These are phyloP conservation scores for Colistium nudipinnis DNA, from an alignment of 2,113 vertebrate species.

Conservation along the genomic window DNA sequence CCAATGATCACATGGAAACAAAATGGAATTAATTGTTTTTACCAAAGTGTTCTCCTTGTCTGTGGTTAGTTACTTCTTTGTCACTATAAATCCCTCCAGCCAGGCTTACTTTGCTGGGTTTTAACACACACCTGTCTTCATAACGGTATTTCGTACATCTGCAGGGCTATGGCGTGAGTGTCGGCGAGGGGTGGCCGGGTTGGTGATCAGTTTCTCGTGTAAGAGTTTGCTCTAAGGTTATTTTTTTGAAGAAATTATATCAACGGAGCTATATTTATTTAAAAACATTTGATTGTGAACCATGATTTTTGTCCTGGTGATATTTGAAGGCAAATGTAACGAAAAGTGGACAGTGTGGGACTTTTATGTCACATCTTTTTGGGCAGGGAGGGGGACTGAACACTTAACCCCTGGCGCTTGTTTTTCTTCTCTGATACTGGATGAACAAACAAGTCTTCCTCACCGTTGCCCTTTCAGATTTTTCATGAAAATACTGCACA, in stretches of 20 bases:
- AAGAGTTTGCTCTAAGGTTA: slow-evolving; percentile 38
- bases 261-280: slow-evolving; percentile 75
- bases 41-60: slow-evolving; percentile 40
- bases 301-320: slow-evolving; percentile 58
- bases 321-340: slow-evolving; percentile 59
- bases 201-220: slow-evolving; percentile 18
- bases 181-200: not conserved
- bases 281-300: slow-evolving; percentile 69
- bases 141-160: slow-evolving; percentile 42
- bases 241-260: slow-evolving; percentile 59
- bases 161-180: slow-evolving; percentile 35
- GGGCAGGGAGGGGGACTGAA: slow-evolving; percentile 9
- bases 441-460: slow-evolving; percentile 52
- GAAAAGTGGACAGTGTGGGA: slow-evolving; percentile 41
- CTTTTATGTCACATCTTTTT: slow-evolving; percentile 26
- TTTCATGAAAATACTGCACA: slow-evolving; percentile 51
- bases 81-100: slow-evolving; percentile 42
- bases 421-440: slow-evolving; percentile 16
- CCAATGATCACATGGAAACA: not conserved
- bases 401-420: slow-evolving; percentile 33
- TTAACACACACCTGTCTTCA: slow-evolving; percentile 30
- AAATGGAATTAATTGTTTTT: slow-evolving; percentile 8
- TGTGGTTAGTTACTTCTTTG: slow-evolving; percentile 23
- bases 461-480: slow-evolving; percentile 50
- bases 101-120: slow-evolving; percentile 26